Conservation (phyloP, 2,888 invertebrate genomes). For the Eilema depressum region DNA sequence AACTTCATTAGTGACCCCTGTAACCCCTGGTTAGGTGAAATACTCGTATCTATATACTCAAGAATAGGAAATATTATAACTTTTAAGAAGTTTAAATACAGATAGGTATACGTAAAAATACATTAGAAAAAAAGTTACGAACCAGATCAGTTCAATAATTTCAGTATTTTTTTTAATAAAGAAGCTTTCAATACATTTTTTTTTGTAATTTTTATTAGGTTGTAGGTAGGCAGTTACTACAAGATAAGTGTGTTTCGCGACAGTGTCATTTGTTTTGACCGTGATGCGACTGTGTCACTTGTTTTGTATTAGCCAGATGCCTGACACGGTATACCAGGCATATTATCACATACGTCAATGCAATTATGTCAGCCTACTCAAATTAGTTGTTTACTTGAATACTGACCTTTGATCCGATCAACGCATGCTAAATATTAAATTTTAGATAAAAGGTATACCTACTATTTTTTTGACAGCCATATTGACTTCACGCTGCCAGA, state of each 20-base stretch:
- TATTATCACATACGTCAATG: conserved; percentile 30
- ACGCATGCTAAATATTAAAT: neutral
- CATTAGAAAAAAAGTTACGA: no score
- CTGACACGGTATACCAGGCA: conserved; percentile 18
- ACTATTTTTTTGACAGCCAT: neutral
- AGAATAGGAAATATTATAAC: no score
- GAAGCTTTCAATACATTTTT: no score
- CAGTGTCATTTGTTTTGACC: conserved; percentile 38
- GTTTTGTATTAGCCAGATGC: conserved; percentile 42
- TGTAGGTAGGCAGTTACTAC: neutral
- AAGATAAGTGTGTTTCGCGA: neutral
- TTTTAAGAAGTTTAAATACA: no score
- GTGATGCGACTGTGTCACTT: conserved; percentile 31
- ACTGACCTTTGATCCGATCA: neutral
- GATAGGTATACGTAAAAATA: no score
- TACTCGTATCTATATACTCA: no score
- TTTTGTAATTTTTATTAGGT: neutral
- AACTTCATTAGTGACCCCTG: no score
- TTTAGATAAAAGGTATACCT: neutral
- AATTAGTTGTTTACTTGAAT: neutral
- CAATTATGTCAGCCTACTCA: neutral
- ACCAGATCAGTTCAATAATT: no score
- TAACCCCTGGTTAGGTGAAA: no score
- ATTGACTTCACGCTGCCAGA: neutral
- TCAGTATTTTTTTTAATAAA: no score